Conservation (phyloP, 1,140 invertebrate species). For the Philotrypesis tridentata region DNA sequence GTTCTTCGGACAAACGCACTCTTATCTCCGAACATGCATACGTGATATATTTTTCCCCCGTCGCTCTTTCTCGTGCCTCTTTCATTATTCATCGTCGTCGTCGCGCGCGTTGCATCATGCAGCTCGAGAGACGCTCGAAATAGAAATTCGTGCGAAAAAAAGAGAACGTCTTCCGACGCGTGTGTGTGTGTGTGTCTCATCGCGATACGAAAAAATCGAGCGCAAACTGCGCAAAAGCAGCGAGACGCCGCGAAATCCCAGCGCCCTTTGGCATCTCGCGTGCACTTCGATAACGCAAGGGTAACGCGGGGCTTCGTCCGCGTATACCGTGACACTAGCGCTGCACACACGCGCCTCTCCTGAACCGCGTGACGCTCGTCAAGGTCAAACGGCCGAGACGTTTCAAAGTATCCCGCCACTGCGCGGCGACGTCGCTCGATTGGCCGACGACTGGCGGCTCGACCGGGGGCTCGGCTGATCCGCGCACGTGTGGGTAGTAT, state of each 20-base stretch:
- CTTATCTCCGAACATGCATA: background rate
- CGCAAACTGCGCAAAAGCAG: too few relatives aligned
- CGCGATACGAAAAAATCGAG: too few relatives aligned
- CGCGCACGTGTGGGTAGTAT: too few relatives aligned
- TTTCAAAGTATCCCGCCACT: constrained; percentile 24
- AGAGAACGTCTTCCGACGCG: too few relatives aligned
- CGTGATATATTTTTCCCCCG: background rate
- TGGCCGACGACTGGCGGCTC: constrained; percentile 10
- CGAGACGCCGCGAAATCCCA: too few relatives aligned
- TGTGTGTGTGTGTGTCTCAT: too few relatives aligned
- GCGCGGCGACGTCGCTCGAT: background rate
- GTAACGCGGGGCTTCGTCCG: background rate
- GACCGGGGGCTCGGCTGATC: constrained; percentile 27
- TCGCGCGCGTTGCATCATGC: background rate
- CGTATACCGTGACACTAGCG: too few relatives aligned
- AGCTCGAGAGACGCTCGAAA: too few relatives aligned
- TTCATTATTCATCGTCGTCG: background rate
- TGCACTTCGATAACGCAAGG: too few relatives aligned
- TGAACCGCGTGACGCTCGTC: background rate
- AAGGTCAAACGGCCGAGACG: constrained; percentile 13
- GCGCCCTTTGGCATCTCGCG: too few relatives aligned
- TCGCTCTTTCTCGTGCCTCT: background rate
- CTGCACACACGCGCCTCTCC: background rate
- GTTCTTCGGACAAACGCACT: background rate
- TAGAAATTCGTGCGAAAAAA: too few relatives aligned